Evolutionary conservation across 1,140 invertebrate species (phyloP).

Genomic region (Meloidogyne hapla): DNA sequence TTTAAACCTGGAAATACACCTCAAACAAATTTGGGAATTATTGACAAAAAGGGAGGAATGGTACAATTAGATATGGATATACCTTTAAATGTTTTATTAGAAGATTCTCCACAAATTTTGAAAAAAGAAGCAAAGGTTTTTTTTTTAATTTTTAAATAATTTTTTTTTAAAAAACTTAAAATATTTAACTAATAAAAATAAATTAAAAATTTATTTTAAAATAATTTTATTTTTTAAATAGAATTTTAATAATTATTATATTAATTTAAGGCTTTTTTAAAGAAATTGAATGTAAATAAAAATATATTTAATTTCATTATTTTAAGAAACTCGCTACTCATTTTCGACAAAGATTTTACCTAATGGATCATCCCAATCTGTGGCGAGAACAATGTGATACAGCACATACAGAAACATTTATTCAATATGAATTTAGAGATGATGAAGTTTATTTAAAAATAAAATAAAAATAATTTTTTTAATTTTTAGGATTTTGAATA

Average conservation of each 20-base stretch:
- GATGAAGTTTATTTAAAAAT: constrained; percentile 38
- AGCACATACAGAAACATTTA: constrained; percentile 28
- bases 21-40: constrained; percentile 27
- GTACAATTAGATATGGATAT: constrained; percentile 37
- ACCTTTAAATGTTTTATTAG: constrained; percentile 27
- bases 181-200: too few species aligned
- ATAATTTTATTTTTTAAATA: neutral
- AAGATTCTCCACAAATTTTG: constrained; percentile 28
- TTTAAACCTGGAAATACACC: constrained; percentile 4
- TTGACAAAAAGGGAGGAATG: constrained; percentile 20
- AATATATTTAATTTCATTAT: constrained; percentile 11
- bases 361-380: neutral
- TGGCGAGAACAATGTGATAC: neutral
- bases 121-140: constrained; percentile 41
- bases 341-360: constrained; percentile 31
- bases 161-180: neutral
- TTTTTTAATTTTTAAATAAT: neutral
- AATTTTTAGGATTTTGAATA: constrained; percentile 29
- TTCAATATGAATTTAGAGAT: constrained; percentile 45
- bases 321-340: constrained; percentile 16
- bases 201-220: neutral
- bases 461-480: constrained; percentile 15
- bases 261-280: too few species aligned
- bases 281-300: too few species aligned
- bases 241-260: too few species aligned